phyloP scores from a whole-genome alignment of 2,113 vertebrate genomes.

The Hyperoodon ampullatus region DNA sequence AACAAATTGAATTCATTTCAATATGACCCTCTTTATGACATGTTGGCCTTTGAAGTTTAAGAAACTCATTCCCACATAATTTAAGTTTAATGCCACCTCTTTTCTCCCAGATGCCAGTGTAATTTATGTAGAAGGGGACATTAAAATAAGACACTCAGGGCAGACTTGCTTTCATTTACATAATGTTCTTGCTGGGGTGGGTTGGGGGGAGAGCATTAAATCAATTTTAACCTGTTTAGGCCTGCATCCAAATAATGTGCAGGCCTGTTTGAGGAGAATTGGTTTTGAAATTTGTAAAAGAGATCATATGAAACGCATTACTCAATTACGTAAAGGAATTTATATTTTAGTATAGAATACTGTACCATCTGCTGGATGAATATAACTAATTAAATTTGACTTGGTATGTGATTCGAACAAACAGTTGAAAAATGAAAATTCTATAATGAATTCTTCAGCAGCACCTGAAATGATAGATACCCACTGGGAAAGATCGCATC shows the following conservation, averaged over 20 bases:
- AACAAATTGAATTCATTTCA: conserved; percentile 49
- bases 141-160: conserved; percentile 56
- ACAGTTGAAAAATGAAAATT: conserved; percentile 72
- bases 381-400: conserved; percentile 78
- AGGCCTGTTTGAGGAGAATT: conserved; percentile 67
- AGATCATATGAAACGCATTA: conserved; percentile 75
- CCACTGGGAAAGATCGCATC: conserved; percentile 73
- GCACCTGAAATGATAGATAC: conserved; percentile 61
- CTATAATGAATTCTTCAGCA: conserved; percentile 63
- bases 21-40: background rate
- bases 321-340: conserved; percentile 74
- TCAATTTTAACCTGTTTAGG: conserved; percentile 73
- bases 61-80: conserved; percentile 40
- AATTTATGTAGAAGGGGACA: conserved; percentile 60
- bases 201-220: conserved; percentile 66
- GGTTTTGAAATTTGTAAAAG: conserved; percentile 75
- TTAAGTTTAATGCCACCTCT: background rate
- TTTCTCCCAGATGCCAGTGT: conserved; percentile 54
- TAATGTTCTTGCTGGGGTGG: conserved; percentile 16
- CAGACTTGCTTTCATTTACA: conserved; percentile 68
- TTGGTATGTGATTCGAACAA: conserved; percentile 79
- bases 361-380: conserved; percentile 77
- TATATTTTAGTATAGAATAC: conserved; percentile 75
- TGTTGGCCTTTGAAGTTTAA: conserved; percentile 49
- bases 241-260: conserved; percentile 68